These are phyloP conservation scores for Lithophane leautieri DNA, from an alignment of 2,888 invertebrate genomes.

Conservation along the genomic window DNA sequence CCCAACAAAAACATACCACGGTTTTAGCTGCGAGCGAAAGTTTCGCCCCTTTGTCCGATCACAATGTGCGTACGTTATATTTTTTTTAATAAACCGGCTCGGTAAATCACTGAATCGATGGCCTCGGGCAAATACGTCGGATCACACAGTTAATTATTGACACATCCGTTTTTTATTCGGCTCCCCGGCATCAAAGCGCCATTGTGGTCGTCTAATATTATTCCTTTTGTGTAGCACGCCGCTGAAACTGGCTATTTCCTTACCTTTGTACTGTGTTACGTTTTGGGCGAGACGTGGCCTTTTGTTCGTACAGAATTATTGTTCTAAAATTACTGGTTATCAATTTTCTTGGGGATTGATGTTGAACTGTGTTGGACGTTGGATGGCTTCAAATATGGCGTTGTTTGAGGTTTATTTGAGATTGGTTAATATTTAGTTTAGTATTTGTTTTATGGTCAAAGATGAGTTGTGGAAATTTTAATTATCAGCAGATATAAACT, in stretches of 20 bases:
- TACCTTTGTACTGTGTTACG: constrained; percentile 79
- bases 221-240: constrained; percentile 75
- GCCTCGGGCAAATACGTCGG: constrained; percentile 84
- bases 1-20: constrained; percentile 84
- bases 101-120: constrained; percentile 80
- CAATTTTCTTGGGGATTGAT: constrained; percentile 71
- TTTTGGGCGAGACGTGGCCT: constrained; percentile 69
- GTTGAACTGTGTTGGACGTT: constrained; percentile 52
- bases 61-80: constrained; percentile 79
- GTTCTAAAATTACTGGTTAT: constrained; percentile 73
- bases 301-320: constrained; percentile 75
- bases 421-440: constrained; percentile 19
- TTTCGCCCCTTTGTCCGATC: constrained; percentile 81
- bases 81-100: constrained; percentile 81
- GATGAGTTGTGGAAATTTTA: constrained; percentile 42
- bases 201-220: constrained; percentile 84
- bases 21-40: constrained; percentile 74
- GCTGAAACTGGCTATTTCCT: constrained; percentile 85
- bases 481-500: constrained; percentile 11
- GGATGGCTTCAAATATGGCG: constrained; percentile 37
- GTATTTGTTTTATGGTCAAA: constrained; percentile 50
- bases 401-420: constrained; percentile 34
- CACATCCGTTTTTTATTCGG: constrained; percentile 88
- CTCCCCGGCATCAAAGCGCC: constrained; percentile 72
- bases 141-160: constrained; percentile 90